These are phyloP conservation scores for Lithobius niger DNA, from an alignment of 1,140 invertebrate genomes.

Conservation along the genomic window DNA sequence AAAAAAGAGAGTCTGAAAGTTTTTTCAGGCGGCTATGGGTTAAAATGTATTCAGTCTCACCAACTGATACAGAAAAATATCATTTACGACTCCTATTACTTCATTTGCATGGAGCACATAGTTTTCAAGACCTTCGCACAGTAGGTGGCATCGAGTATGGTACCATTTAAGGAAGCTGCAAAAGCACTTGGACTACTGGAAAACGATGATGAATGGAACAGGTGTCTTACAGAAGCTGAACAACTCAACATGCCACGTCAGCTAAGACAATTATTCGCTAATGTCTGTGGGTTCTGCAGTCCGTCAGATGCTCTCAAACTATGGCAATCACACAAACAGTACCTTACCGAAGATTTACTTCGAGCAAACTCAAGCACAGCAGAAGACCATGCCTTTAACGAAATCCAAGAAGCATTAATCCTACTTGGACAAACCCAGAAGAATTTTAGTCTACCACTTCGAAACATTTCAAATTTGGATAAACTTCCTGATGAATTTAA, in stretches of 20 bases:
- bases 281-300: conserved; percentile 31
- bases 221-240: conserved; percentile 28
- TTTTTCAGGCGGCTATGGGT: conserved; percentile 18
- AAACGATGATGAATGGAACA: conserved; percentile 23
- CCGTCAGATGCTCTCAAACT: conserved; percentile 16
- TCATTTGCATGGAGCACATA: conserved; percentile 19
- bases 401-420: too few relatives aligned
- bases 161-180: conserved; percentile 18
- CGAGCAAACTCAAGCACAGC: too few relatives aligned
- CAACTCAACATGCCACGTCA: conserved; percentile 26
- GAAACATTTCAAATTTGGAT: conserved; percentile 17
- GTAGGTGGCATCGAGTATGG: conserved; percentile 14
- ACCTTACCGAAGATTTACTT: too few relatives aligned
- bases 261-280: conserved; percentile 24
- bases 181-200: conserved; percentile 17
- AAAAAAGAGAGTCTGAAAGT: conserved; percentile 13
- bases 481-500: too few relatives aligned
- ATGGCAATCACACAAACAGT: conserved; percentile 15
- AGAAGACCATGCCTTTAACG: too few relatives aligned
- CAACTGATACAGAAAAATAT: conserved; percentile 21
- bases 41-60: conserved; percentile 19
- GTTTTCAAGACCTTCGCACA: conserved; percentile 19
- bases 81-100: conserved; percentile 18
- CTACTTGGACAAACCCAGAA: too few relatives aligned
- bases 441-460: too few relatives aligned